These are phyloP conservation scores for Drosophila hydei DNA, from an alignment of 1,140 invertebrate species.

Conservation along the genomic window DNA sequence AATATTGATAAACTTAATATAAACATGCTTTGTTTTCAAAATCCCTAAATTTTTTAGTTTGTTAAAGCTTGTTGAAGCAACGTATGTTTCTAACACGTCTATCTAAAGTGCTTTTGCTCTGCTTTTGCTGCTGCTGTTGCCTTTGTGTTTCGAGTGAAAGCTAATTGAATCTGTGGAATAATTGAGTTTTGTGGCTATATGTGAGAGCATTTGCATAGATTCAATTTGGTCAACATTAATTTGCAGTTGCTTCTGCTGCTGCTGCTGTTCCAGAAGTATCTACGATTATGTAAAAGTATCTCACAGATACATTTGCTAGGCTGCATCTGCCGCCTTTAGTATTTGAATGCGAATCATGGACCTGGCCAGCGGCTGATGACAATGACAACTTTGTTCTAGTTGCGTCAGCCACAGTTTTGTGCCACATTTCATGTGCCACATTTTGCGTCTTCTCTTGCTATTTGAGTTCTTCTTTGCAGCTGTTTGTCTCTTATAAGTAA, in stretches of 20 bases:
- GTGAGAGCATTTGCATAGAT: conserved; percentile 29
- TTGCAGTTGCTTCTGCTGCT: neutral
- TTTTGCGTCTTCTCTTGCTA: conserved; percentile 20
- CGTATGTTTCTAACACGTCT: neutral
- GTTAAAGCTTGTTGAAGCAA: neutral
- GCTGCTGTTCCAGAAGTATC: neutral
- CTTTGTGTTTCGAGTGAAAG: conserved; percentile 5
- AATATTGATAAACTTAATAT: no score
- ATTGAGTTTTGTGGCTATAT: conserved; percentile 29
- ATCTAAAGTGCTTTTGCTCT: neutral
- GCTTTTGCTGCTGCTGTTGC: neutral
- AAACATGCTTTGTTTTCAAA: no score
- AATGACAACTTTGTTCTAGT: conserved; percentile 47
- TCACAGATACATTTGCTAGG: conserved; percentile 1
- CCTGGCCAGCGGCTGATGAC: conserved; percentile 17
- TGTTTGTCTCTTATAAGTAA: conserved; percentile 1
- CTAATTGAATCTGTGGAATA: conserved; percentile 33
- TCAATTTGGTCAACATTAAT: conserved; percentile 2
- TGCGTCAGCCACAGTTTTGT: conserved; percentile 39
- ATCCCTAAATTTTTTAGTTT: neutral
- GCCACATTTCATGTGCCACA: conserved; percentile 37
- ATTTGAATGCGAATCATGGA: neutral
- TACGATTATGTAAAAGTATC: conserved; percentile 1
- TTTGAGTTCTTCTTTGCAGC: conserved; percentile 10
- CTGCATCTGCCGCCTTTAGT: neutral